Percentiles rank a stretch among this genome's conserved stretches.
These are phyloP conservation scores for Lepisosteus oculatus DNA, from an alignment of 2,113 vertebrate species.

Conservation along the genomic window DNA sequence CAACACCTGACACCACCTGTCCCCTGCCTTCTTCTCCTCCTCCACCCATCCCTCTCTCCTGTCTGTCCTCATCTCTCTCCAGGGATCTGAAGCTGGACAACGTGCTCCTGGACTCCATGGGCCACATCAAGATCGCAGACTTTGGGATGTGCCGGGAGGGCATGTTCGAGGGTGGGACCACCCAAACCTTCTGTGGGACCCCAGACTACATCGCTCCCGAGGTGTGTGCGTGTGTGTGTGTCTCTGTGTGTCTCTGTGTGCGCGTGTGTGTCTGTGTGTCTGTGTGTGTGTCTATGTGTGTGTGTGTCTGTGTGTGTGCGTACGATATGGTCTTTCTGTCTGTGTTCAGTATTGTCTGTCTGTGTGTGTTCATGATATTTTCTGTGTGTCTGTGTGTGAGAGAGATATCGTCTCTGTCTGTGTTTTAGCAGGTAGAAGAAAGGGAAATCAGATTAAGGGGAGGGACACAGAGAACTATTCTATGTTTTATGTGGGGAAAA, in stretches of 20 bases:
- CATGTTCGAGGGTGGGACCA: conserved; percentile 74
- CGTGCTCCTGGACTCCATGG: conserved; percentile 82
- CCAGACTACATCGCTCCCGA: conserved; percentile 89
- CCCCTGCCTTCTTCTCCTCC: too few species aligned
- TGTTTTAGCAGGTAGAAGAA: too few species aligned
- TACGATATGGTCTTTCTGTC: background rate
- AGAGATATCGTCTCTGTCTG: background rate
- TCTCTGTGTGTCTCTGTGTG: conserved; percentile 8
- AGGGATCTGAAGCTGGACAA: conserved; percentile 91
- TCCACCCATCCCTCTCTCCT: background rate
- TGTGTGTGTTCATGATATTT: conserved; percentile 18
- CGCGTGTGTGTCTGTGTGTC: background rate
- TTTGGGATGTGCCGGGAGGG: conserved; percentile 92
- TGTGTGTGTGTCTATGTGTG: conserved; percentile 5
- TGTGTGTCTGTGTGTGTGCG: conserved; percentile 3
- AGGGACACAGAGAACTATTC: too few species aligned
- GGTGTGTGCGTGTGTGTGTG: conserved; percentile 53
- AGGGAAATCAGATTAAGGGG: too few species aligned
- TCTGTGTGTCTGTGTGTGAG: conserved; percentile 11
- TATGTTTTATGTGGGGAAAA: too few species aligned
- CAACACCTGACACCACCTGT: too few species aligned
- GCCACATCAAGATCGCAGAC: conserved; percentile 89
- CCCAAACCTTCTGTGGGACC: conserved; percentile 85
- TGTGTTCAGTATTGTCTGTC: conserved; percentile 10
- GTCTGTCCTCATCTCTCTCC: conserved; percentile 24